Evolutionary conservation across 2,888 invertebrate genomes (phyloP).

Genomic region (Mantis religiosa): DNA sequence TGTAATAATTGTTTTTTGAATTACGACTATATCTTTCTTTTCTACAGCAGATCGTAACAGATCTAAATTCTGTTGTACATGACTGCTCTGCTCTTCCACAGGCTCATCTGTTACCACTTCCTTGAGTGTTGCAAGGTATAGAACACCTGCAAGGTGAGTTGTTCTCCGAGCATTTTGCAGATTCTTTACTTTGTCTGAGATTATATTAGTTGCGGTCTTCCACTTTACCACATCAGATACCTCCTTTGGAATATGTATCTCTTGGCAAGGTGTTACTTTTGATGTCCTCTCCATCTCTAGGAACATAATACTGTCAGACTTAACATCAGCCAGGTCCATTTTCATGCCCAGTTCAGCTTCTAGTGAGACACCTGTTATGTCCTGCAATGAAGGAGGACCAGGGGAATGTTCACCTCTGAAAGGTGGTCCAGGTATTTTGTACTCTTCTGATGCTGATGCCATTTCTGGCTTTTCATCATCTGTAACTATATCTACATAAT

Average conservation of each 20-base stretch:
- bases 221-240: constrained; percentile 39
- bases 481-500: neutral
- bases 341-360: neutral
- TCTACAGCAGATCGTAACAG: constrained; percentile 57
- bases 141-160: constrained; percentile 56
- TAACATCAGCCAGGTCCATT: neutral
- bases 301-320: neutral
- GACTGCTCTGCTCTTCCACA: constrained; percentile 51
- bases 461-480: neutral
- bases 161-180: constrained; percentile 52
- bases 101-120: constrained; percentile 54
- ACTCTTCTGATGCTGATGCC: neutral
- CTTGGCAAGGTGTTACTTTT: constrained; percentile 34
- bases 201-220: constrained; percentile 51
- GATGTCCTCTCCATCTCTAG: neutral
- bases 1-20: constrained; percentile 67
- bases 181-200: constrained; percentile 53
- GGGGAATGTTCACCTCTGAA: constrained; percentile 34
- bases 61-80: constrained; percentile 58
- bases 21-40: constrained; percentile 52
- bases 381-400: constrained; percentile 29
- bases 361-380: neutral
- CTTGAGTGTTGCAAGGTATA: constrained; percentile 58
- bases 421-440: neutral
- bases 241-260: neutral